Evolutionary conservation across 1,140 invertebrate genomes (phyloP).

Genomic region (Agrilus planipennis): DNA sequence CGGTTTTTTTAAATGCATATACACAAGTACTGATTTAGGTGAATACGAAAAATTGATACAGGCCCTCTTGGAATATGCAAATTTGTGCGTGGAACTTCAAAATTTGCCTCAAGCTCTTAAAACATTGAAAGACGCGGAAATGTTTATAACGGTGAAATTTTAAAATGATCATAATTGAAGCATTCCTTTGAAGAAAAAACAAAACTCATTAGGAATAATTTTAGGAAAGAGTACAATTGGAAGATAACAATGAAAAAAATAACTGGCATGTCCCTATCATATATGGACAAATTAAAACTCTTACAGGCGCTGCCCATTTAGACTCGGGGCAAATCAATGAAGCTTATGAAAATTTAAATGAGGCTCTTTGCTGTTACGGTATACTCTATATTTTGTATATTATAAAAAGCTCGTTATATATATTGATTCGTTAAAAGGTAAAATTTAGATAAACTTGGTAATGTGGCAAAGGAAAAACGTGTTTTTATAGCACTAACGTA

Average conservation of each 20-base stretch:
- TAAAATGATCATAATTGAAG: conserved; percentile 30
- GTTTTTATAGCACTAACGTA: neutral
- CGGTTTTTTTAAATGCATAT: conserved; percentile 1
- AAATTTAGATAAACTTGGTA: neutral
- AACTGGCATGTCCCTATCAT: conserved; percentile 32
- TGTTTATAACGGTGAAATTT: too few species aligned
- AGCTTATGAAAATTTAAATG: conserved; percentile 25
- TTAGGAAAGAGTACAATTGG: neutral
- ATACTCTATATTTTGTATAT: conserved; percentile 8
- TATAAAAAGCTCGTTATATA: neutral
- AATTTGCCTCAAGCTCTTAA: conserved; percentile 41
- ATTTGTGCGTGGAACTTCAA: conserved; percentile 36
- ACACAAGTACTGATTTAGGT: conserved; percentile 17
- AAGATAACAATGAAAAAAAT: conserved; percentile 22
- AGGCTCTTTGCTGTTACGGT: conserved; percentile 28
- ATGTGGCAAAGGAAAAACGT: neutral
- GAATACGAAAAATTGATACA: conserved; percentile 32
- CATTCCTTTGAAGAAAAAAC: conserved; percentile 14
- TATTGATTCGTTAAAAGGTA: neutral
- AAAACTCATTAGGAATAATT: neutral
- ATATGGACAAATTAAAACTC: conserved; percentile 35
- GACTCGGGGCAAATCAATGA: conserved; percentile 31
- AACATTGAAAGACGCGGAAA: conserved; percentile 37
- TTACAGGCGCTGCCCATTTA: conserved; percentile 35
- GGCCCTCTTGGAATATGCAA: conserved; percentile 42